These are phyloP conservation scores for Nephrotoma appendiculata DNA, from an alignment of 2,888 invertebrate species.

Conservation along the genomic window DNA sequence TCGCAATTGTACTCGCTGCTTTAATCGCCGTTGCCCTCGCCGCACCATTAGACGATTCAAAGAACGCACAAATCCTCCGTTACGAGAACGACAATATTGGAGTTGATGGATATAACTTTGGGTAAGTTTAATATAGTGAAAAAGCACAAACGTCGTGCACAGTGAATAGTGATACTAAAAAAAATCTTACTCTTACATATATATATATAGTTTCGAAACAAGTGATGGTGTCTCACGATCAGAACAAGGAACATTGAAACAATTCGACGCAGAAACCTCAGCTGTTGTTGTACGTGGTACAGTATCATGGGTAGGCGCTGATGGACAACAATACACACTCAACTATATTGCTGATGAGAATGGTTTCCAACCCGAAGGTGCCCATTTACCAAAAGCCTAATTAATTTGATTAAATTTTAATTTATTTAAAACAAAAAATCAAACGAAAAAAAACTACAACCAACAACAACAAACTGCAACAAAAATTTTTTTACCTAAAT, in stretches of 20 bases:
- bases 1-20: conserved; percentile 23
- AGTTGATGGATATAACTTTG: conserved; percentile 37
- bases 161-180: neutral
- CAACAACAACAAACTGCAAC: neutral
- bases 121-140: conserved; percentile 24
- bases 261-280: conserved; percentile 38
- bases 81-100: conserved; percentile 45
- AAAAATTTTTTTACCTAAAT: neutral
- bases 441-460: neutral
- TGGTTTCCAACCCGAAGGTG: conserved; percentile 35
- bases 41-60: conserved; percentile 21
- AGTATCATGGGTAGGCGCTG: conserved; percentile 39
- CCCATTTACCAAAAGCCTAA: conserved; percentile 32
- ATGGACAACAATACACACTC: conserved; percentile 42
- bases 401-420: neutral
- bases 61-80: conserved; percentile 43
- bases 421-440: neutral
- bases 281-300: conserved; percentile 36
- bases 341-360: conserved; percentile 31
- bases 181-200: conserved; percentile 9
- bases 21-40: conserved; percentile 22
- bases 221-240: conserved; percentile 38
- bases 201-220: conserved; percentile 35
- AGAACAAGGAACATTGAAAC: conserved; percentile 37
- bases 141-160: neutral